Conservation (phyloP, 2,113 vertebrate species). For the Nyctereutes procyonoides region DNA sequence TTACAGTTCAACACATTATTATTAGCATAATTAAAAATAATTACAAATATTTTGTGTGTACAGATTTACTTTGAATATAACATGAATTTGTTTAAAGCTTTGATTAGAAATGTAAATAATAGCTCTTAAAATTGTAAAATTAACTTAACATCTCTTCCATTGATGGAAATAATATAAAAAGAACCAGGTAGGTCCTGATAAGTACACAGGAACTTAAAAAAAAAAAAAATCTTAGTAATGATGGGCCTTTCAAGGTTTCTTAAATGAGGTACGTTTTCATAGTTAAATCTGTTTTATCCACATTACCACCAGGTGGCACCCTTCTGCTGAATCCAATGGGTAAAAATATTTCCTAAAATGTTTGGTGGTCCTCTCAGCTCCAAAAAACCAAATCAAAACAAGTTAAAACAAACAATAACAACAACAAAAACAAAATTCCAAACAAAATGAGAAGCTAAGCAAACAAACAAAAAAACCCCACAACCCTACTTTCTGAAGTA, state of each 20-base stretch:
- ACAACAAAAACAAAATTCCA: not conserved
- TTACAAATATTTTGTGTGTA: not conserved
- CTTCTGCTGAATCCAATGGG: conserved; percentile 70
- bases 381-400: not conserved
- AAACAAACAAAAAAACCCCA: not conserved
- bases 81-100: conserved; percentile 43
- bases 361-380: not conserved
- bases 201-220: not conserved
- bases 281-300: not conserved
- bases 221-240: not conserved
- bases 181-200: not conserved
- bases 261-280: not conserved
- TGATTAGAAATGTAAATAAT: not conserved
- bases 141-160: not conserved
- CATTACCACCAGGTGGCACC: conserved; percentile 78
- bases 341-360: conserved; percentile 43
- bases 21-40: not conserved
- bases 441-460: not conserved
- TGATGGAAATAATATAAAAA: not conserved
- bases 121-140: not conserved
- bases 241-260: not conserved
- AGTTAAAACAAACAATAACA: not conserved
- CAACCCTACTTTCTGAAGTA: not conserved
- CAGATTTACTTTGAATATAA: not conserved
- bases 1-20: not conserved